Evolutionary conservation across 2,888 invertebrate genomes (phyloP).

Genomic region (Chymomyza procnemis): DNA sequence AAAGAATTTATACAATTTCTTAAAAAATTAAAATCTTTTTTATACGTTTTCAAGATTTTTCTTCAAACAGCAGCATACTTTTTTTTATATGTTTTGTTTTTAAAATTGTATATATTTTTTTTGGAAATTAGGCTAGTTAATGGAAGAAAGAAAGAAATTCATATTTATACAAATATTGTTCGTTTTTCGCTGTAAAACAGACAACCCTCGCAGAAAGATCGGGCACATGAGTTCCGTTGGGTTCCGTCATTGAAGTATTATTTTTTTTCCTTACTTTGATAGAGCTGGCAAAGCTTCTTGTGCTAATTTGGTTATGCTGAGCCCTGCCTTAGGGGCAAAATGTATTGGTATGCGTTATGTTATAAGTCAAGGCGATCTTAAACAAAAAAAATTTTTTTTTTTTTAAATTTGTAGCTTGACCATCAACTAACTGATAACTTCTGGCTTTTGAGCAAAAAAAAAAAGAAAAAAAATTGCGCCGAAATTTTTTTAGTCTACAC

Average conservation of each 20-base stretch:
- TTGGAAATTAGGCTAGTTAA: no score
- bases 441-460: background rate
- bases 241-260: background rate
- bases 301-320: slow-evolving; percentile 26
- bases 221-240: slow-evolving; percentile 68
- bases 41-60: no score
- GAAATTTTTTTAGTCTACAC: background rate
- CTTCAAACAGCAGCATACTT: no score
- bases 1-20: no score
- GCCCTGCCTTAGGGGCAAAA: slow-evolving; percentile 1
- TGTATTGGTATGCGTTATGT: slow-evolving; percentile 4
- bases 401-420: slow-evolving; percentile 16
- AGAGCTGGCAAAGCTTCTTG: slow-evolving; percentile 11
- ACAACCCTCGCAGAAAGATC: slow-evolving; percentile 36
- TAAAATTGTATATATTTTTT: no score
- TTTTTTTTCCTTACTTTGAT: background rate
- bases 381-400: no score
- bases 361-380: slow-evolving; percentile 52
- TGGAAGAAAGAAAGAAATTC: no score
- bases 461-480: background rate
- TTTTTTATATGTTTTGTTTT: no score
- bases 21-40: no score
- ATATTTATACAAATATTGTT: no score
- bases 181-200: no score
- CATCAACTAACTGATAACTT: background rate